These are phyloP conservation scores for Clistopyga incitator DNA, from an alignment of 2,888 invertebrate genomes.

Conservation along the genomic window DNA sequence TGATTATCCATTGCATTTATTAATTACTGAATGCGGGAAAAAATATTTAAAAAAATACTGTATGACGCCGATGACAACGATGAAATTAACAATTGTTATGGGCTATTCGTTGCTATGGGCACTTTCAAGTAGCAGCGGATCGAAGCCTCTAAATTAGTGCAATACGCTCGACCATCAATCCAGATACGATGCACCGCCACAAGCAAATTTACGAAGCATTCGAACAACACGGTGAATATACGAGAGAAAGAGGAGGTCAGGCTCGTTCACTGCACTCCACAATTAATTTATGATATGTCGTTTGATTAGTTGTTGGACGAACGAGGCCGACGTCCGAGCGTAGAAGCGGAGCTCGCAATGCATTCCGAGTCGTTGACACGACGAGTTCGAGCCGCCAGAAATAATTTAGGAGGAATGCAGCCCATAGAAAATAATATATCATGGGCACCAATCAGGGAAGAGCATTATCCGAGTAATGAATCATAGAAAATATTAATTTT, in stretches of 20 bases:
- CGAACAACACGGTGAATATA: conserved; percentile 69
- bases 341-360: conserved; percentile 31
- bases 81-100: neutral
- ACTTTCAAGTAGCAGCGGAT: neutral
- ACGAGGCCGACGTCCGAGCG: conserved; percentile 38
- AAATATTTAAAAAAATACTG: neutral
- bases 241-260: conserved; percentile 64
- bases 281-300: conserved; percentile 70
- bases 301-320: conserved; percentile 53
- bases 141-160: neutral
- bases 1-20: neutral
- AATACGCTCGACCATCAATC: neutral
- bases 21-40: neutral
- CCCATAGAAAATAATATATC: neutral
- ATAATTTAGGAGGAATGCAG: neutral
- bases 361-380: conserved; percentile 52
- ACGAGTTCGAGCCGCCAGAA: neutral
- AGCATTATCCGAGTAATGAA: too few relatives aligned
- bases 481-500: too few relatives aligned
- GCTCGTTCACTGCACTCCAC: conserved; percentile 30
- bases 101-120: neutral
- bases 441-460: too few relatives aligned
- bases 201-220: conserved; percentile 70
- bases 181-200: neutral
- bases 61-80: neutral